phyloP scores from a whole-genome alignment of 1,140 invertebrate species.

The Diorhabda carinulata region DNA sequence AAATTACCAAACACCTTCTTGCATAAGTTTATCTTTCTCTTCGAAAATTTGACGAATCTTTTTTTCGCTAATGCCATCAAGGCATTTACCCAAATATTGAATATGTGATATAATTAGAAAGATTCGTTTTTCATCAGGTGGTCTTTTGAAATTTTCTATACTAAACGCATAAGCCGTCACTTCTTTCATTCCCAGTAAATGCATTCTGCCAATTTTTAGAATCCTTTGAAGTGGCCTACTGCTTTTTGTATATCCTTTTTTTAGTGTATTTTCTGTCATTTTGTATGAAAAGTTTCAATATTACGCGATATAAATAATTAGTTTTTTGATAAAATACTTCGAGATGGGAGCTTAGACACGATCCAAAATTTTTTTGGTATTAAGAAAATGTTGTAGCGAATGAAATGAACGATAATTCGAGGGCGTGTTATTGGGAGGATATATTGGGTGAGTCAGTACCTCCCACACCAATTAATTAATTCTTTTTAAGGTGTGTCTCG shows the following conservation, averaged over 20 bases:
- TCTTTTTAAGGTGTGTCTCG: no score
- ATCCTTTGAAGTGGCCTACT: constrained; percentile 88
- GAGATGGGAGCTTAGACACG: no score
- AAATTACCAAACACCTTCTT: constrained; percentile 87
- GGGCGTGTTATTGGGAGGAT: no score
- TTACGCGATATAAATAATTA: no score
- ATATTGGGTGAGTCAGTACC: no score
- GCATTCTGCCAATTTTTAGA: constrained; percentile 92
- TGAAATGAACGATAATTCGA: no score
- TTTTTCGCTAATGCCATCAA: constrained; percentile 81
- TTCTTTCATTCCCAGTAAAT: constrained; percentile 82
- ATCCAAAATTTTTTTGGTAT: no score
- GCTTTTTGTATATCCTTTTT: constrained; percentile 70
- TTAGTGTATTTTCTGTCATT: constrained; percentile 82
- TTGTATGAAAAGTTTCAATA: no score
- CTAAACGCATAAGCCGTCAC: constrained; percentile 99
- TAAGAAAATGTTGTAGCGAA: no score
- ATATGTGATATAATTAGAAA: not conserved
- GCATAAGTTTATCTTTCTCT: constrained; percentile 69
- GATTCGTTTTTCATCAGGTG: constrained; percentile 75
- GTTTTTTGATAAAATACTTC: no score
- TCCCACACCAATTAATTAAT: no score
- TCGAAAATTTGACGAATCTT: constrained; percentile 83
- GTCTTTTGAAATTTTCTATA: constrained; percentile 98
- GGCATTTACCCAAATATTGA: constrained; percentile 49